A percentile compares a stretch with the other conserved stretches of the same genome.
These are phyloP conservation scores for Coranthus polyacanthus DNA, from an alignment of 2,797 vertebrate species.

Conservation along the genomic window DNA sequence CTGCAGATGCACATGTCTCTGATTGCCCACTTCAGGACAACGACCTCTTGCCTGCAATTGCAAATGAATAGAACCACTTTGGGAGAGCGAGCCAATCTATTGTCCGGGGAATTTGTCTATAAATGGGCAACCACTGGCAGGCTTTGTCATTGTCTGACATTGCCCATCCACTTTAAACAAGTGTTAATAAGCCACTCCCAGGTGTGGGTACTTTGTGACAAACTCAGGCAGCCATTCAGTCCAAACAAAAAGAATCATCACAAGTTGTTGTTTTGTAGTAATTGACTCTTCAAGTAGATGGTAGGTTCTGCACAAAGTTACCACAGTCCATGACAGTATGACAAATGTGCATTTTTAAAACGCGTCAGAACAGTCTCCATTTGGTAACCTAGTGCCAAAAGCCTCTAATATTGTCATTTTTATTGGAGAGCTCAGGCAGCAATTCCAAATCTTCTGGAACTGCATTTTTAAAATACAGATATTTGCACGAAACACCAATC, in stretches of 20 bases:
- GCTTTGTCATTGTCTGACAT: conserved; percentile 78
- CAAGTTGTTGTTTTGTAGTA: conserved; percentile 24
- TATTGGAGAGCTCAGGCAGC: conserved; percentile 57
- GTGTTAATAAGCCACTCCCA: conserved; percentile 76
- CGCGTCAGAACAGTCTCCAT: conserved; percentile 41
- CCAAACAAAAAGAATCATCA: conserved; percentile 68
- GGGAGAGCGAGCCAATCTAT: conserved; percentile 55
- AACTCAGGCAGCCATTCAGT: conserved; percentile 69
- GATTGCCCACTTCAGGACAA: conserved; percentile 74
- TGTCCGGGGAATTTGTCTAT: conserved; percentile 68
- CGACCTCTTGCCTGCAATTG: conserved; percentile 64
- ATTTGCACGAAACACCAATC: conserved; percentile 64
- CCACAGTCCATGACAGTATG: conserved; percentile 19
- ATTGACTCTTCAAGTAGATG: conserved; percentile 1
- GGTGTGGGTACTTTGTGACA: conserved; percentile 56
- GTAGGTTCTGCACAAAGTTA: conserved; percentile 14
- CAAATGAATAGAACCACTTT: conserved; percentile 73
- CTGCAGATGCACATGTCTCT: conserved; percentile 61
- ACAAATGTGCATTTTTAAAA: conserved; percentile 41
- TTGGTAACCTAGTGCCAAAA: conserved; percentile 44
- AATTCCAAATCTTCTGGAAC: conserved; percentile 45
- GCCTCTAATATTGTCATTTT: conserved; percentile 67
- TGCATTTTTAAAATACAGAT: conserved; percentile 38
- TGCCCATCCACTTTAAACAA: conserved; percentile 64
- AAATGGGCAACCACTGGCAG: conserved; percentile 65